Evolutionary conservation across 2,888 invertebrate species (phyloP).

Genomic region (Philopedon plagiatum): DNA sequence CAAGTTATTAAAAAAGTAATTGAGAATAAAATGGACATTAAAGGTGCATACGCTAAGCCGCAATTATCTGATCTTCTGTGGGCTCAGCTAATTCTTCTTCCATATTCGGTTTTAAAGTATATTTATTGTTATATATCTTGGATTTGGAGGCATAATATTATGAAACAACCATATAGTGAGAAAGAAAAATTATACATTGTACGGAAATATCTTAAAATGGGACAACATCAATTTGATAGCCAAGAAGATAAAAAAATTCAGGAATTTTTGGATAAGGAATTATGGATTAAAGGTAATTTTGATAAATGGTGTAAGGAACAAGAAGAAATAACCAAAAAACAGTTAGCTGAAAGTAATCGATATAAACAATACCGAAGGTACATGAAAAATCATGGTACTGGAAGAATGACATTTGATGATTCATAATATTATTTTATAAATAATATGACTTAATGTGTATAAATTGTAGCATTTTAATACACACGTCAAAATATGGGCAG

Average conservation of each 20-base stretch:
- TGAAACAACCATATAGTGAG: slow-evolving; percentile 82
- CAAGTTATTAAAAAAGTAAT: slow-evolving; percentile 85
- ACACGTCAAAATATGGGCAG: too few relatives aligned
- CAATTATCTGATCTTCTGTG: slow-evolving; percentile 83
- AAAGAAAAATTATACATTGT: slow-evolving; percentile 91
- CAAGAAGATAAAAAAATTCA: slow-evolving; percentile 82
- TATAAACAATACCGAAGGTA: slow-evolving; percentile 92
- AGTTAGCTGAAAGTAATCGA: slow-evolving; percentile 87
- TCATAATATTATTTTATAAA: slow-evolving; percentile 71
- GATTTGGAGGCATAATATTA: slow-evolving; percentile 85
- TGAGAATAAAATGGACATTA: slow-evolving; percentile 94
- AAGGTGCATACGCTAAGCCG: slow-evolving; percentile 93
- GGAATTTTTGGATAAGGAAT: slow-evolving; percentile 80
- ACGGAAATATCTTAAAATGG: slow-evolving; percentile 82
- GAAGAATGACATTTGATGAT: slow-evolving; percentile 93
- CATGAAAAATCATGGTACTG: slow-evolving; percentile 91
- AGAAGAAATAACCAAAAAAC: slow-evolving; percentile 88
- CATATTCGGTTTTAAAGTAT: slow-evolving; percentile 81
- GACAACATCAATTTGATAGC: slow-evolving; percentile 79
- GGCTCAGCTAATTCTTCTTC: slow-evolving; percentile 86
- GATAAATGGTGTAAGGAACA: slow-evolving; percentile 83
- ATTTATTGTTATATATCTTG: slow-evolving; percentile 84
- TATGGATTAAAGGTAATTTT: slow-evolving; percentile 90
- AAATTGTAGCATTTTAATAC: too few relatives aligned
- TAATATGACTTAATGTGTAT: too few relatives aligned